phyloP scores from a whole-genome alignment of 2,797 vertebrate genomes.

The Okamejei kenojei region DNA sequence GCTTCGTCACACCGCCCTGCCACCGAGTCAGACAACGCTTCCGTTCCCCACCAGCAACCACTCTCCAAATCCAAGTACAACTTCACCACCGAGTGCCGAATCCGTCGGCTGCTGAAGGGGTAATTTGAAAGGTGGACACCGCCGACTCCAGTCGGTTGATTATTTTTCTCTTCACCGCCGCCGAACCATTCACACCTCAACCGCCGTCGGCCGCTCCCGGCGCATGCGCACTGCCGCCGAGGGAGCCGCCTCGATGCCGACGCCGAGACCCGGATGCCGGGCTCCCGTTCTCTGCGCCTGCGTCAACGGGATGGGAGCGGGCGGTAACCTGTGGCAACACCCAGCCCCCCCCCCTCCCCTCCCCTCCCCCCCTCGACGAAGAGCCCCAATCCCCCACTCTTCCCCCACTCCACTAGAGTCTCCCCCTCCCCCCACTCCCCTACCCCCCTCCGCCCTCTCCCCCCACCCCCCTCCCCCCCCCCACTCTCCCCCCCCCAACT shows the following conservation, averaged over 20 bases:
- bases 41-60: not conserved
- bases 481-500: too few species aligned
- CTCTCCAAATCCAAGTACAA: not conserved
- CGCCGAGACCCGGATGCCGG: not conserved
- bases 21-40: not conserved
- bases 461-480: too few species aligned
- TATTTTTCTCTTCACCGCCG: not conserved
- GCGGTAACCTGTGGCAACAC: not conserved
- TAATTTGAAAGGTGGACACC: not conserved
- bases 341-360: not conserved
- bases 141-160: not conserved
- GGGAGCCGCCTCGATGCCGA: not conserved
- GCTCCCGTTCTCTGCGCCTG: not conserved
- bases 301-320: not conserved
- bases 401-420: too few species aligned
- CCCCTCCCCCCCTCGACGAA: too few species aligned
- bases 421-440: too few species aligned
- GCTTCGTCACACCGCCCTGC: not conserved
- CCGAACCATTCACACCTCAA: not conserved
- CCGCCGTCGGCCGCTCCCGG: not conserved
- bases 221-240: not conserved
- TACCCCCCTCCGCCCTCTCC: too few species aligned
- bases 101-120: not conserved
- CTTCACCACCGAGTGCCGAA: too few species aligned
- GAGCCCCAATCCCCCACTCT: too few species aligned